Evolutionary conservation across 2,113 vertebrate genomes (phyloP).

Genomic region (Megaceryle torquata): DNA sequence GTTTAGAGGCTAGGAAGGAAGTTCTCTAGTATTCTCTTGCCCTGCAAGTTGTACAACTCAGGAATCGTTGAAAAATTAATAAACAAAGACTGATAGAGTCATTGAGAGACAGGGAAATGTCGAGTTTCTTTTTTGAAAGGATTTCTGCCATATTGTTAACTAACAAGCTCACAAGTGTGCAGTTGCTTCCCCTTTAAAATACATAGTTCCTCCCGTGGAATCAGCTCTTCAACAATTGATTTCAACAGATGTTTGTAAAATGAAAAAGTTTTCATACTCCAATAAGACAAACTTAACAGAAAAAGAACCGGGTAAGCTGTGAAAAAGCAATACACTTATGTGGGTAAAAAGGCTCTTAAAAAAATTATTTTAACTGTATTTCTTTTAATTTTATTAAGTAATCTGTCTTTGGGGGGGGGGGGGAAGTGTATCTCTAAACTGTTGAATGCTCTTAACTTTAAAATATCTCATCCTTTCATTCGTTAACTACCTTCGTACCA

Average conservation of each 20-base stretch:
- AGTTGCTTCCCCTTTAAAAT: background rate
- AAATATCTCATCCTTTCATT: background rate
- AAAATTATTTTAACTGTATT: background rate
- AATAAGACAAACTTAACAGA: background rate
- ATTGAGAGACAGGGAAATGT: background rate
- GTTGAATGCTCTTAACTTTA: background rate
- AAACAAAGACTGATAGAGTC: background rate
- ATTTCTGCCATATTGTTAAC: background rate
- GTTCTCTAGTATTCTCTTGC: background rate
- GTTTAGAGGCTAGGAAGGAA: background rate
- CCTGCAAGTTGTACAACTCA: background rate
- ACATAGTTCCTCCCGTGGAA: background rate
- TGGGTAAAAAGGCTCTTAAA: background rate
- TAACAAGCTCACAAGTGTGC: background rate
- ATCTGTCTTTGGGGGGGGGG: background rate
- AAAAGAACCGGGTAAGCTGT: background rate
- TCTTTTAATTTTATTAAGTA: background rate
- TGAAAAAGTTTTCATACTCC: background rate
- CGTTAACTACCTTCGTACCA: background rate
- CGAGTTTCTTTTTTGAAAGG: background rate
- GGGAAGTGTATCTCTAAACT: background rate
- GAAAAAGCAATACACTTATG: background rate
- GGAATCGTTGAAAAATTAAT: background rate
- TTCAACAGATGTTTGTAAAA: conserved; percentile 10
- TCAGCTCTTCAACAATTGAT: background rate